phyloP scores from a whole-genome alignment of 2,113 vertebrate species.

The Delphinapterus leucas region DNA sequence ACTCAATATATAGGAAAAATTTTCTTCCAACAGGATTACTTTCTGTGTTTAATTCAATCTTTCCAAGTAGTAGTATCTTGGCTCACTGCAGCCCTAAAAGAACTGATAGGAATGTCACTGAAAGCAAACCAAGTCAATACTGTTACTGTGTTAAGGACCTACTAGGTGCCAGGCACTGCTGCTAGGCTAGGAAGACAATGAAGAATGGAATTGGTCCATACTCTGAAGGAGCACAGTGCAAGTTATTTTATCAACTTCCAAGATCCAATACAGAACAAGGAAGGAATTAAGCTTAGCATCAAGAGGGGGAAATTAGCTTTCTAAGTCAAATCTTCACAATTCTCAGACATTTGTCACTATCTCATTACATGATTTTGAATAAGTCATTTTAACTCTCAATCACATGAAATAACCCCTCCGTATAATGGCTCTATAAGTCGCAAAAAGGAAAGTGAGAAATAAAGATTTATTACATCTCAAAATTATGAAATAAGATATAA shows the following conservation, averaged over 20 bases:
- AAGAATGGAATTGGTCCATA: not conserved
- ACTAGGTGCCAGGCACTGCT: not conserved
- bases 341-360: not conserved
- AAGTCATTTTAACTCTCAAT: slow-evolving; percentile 16
- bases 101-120: not conserved
- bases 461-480: not conserved
- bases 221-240: not conserved
- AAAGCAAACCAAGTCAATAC: not conserved
- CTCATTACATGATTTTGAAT: not conserved
- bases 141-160: not conserved
- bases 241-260: not conserved
- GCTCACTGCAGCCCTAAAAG: not conserved
- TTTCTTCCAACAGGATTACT: not conserved
- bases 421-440: not conserved
- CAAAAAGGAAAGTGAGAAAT: not conserved
- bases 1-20: not conserved
- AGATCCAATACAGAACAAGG: not conserved
- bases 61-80: not conserved
- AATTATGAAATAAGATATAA: slow-evolving; percentile 1
- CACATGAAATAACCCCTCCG: not conserved
- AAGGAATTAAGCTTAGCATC: not conserved
- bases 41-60: slow-evolving; percentile 28
- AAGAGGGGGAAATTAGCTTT: not conserved
- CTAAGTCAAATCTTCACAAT: not conserved
- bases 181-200: not conserved